Evolutionary conservation across 2,113 vertebrate species (phyloP).

Genomic region (Mustelus asterias): DNA sequence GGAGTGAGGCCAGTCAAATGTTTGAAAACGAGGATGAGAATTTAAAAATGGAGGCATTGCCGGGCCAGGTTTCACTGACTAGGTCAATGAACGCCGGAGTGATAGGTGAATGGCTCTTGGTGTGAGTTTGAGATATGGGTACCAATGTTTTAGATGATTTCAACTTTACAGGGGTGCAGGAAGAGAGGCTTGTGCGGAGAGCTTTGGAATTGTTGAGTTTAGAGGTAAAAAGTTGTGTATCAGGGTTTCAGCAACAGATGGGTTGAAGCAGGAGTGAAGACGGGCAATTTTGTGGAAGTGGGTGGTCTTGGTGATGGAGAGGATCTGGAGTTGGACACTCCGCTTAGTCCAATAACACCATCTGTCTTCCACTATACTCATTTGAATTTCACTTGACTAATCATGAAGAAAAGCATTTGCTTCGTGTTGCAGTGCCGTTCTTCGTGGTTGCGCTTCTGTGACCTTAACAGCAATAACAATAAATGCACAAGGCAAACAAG

Average conservation of each 20-base stretch:
- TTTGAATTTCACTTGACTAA: constrained; percentile 13
- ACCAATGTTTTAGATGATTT: background rate
- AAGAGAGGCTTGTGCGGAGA: background rate
- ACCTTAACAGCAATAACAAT: background rate
- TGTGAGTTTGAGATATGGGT: background rate
- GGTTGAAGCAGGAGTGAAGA: background rate
- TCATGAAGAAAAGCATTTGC: background rate
- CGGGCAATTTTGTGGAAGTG: background rate
- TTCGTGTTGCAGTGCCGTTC: background rate
- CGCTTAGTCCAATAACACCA: background rate
- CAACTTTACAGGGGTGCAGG: background rate
- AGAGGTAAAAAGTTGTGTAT: background rate
- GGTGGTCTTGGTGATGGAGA: background rate
- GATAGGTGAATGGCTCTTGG: background rate
- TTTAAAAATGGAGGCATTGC: background rate
- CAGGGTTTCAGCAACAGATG: background rate
- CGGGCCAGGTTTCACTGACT: background rate
- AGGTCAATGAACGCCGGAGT: background rate
- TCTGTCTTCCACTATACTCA: background rate
- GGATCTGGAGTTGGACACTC: too few species aligned
- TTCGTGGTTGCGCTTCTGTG: background rate
- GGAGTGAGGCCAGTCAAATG: too few species aligned
- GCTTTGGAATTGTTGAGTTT: background rate
- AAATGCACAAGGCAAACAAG: background rate
- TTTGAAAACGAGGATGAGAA: background rate